Percentiles rank a stretch among this genome's conserved stretches.
Evolutionary conservation across 2,888 invertebrate species (phyloP).

Genomic region (Liodrosophila aerea): DNA sequence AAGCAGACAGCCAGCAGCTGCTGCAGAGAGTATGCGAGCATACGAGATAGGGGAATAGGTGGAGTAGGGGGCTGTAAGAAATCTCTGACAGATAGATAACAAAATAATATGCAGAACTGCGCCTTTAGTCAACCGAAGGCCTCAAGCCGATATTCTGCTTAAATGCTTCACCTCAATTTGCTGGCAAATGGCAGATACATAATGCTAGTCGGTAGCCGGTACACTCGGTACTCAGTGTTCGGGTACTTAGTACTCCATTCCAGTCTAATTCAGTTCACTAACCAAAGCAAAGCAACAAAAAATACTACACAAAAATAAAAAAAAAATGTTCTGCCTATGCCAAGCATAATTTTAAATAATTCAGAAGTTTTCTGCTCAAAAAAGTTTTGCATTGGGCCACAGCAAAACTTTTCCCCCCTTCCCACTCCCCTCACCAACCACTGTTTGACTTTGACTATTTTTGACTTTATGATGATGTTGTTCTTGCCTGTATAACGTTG

Average conservation of each 20-base stretch:
- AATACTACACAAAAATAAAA: neutral
- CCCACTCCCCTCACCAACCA: neutral
- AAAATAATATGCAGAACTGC: conserved; percentile 16
- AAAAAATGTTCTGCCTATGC: conserved; percentile 22
- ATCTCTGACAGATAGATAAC: conserved; percentile 52
- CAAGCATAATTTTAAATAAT: conserved; percentile 61
- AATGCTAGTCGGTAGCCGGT: conserved; percentile 21
- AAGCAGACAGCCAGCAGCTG: conserved; percentile 48
- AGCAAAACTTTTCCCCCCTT: neutral
- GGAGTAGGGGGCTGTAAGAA: conserved; percentile 16
- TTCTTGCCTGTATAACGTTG: conserved; percentile 30
- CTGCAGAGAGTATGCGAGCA: no score
- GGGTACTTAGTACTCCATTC: conserved; percentile 21
- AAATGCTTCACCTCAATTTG: conserved; percentile 66
- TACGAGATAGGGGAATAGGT: neutral
- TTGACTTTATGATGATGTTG: conserved; percentile 54
- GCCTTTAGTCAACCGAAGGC: conserved; percentile 35
- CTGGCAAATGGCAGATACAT: conserved; percentile 47
- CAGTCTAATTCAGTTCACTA: conserved; percentile 8
- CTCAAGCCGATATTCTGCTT: conserved; percentile 58
- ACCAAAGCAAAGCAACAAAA: neutral
- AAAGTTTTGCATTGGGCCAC: conserved; percentile 44
- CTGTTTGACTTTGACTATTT: conserved; percentile 51
- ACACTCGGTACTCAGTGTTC: conserved; percentile 8
- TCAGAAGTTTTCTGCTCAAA: conserved; percentile 48